These are phyloP conservation scores for Steinernema feltiae DNA, from an alignment of 1,140 invertebrate species.

Conservation along the genomic window DNA sequence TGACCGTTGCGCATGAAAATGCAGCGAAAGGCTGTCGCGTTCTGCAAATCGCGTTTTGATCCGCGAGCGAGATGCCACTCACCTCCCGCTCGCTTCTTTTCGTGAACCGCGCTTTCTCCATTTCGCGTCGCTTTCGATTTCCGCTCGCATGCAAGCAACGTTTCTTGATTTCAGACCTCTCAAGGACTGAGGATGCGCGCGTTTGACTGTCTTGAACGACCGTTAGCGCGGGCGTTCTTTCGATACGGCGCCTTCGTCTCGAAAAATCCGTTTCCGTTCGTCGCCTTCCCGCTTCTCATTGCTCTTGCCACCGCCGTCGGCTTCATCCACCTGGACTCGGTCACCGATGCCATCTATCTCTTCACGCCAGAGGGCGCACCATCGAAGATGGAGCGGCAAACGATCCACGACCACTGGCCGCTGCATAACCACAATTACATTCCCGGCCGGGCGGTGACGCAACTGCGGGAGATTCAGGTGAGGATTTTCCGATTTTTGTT, in stretches of 20 bases:
- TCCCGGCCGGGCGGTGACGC: conserved; percentile 40
- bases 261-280: conserved; percentile 33
- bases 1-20: too few relatives aligned
- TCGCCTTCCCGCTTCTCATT: conserved; percentile 37
- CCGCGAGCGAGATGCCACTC: too few relatives aligned
- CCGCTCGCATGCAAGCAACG: background rate
- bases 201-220: conserved; percentile 40
- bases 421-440: conserved; percentile 38
- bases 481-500: conserved; percentile 6
- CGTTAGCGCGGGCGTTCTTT: conserved; percentile 23
- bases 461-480: conserved; percentile 36
- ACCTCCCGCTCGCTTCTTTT: too few relatives aligned
- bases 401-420: conserved; percentile 43
- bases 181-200: conserved; percentile 12
- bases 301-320: conserved; percentile 32
- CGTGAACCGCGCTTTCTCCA: too few relatives aligned
- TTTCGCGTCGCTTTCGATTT: background rate
- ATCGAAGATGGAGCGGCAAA: conserved; percentile 36
- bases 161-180: background rate
- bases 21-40: too few relatives aligned
- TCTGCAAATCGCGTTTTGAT: too few relatives aligned
- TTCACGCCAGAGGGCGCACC: conserved; percentile 34
- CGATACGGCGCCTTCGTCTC: conserved; percentile 28
- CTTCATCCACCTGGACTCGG: conserved; percentile 32
- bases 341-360: conserved; percentile 41